Base-by-base conservation (phyloP, 2,113 vertebrate species). In the Pyrgilauda ruficollis region DNA sequence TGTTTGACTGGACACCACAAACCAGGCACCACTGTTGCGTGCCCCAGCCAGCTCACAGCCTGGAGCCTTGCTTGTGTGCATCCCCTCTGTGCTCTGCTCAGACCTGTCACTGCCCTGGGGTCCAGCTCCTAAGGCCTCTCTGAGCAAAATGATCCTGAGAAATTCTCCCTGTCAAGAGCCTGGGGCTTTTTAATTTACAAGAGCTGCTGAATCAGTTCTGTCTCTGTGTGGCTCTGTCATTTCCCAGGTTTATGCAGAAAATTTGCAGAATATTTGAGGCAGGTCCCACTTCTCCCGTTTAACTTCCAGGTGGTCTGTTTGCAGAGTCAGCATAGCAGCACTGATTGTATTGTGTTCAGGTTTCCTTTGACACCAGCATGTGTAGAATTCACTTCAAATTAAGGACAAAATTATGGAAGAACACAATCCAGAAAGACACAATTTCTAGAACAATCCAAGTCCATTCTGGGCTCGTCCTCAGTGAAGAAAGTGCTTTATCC, bases 361-460 rank as follows among this genome's bases (percentile, higher is more conserved):
- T 70, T 90, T 84, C 37, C 31, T 90, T 59, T 78, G 72, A 73
- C 52, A 61, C 24, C 41, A 55, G 22, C 19, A 37, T 21, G 39
- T 52, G 50, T 15, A 81, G 82, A 70, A 87, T 50, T 77, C 44
- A 66, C 35, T 76, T 76, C 67, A 83, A 66, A 92, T 68, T 50
- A 44, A 77, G 44, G 59, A 50, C 47, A 80, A 77, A 90, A 80
- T 64, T 52, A 70, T 59, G 43, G 47, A 76, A 85, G 63, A 6
- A 80, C 19, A 35, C 13, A 85, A 58, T 80, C 37, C 30, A 76
- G 77, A 79, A 79, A 69, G n/a, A 41, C 28, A 63, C 18, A 24
- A 73, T 62, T 90, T 85, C 72, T 93, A 84, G 39, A 91, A 63
- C 27, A 80, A 31, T 93, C 55, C 70, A 70, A 44, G 26, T n/a